phyloP scores from a whole-genome alignment of 2,113 vertebrate species.

The human region GRCh38 chr21:29668501-29669000 shows the following conservation, averaged over 20 bases:
- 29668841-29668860: background rate
- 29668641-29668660: background rate
- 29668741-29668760: background rate
- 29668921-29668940: background rate
- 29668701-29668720: background rate
- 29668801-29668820: too few relatives aligned
- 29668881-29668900: fast-evolving
- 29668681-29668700: background rate
- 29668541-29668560: fast-evolving
- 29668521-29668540: background rate
- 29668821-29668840: background rate
- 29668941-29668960: background rate
- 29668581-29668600: background rate
- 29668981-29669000: background rate
- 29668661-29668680: background rate
- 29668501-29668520: background rate
- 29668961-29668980: fast-evolving
- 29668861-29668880: background rate
- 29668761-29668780: background rate
- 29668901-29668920: too few relatives aligned
- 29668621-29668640: background rate
- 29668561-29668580: background rate
- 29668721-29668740: background rate
- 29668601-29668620: background rate
- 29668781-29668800: background rate